phyloP scores from a whole-genome alignment of 2,113 vertebrate species.

The Mirza zaza region DNA sequence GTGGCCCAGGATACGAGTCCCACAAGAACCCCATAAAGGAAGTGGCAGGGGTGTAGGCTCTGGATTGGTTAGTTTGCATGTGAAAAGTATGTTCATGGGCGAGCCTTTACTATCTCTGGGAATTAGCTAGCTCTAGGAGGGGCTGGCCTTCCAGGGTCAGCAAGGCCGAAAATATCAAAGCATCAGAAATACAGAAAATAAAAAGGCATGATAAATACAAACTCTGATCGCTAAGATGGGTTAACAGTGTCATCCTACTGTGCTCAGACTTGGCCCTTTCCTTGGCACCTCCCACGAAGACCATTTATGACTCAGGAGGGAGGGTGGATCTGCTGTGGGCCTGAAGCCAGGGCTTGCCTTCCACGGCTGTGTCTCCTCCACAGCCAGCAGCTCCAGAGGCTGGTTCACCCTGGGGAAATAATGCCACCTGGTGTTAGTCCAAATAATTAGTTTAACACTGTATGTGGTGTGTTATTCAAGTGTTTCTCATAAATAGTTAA shows the following conservation, averaged over 20 bases:
- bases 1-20: neutral
- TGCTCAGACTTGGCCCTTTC: neutral
- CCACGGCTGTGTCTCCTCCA: neutral
- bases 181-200: neutral
- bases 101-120: neutral
- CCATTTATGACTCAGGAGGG: neutral
- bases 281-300: neutral
- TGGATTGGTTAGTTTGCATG: neutral
- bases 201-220: neutral
- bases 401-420: neutral
- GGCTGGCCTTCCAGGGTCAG: neutral
- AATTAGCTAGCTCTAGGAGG: neutral
- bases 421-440: slow-evolving; percentile 39
- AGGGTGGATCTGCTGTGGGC: neutral
- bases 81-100: neutral
- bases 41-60: fast-evolving
- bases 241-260: neutral
- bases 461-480: slow-evolving; percentile 39
- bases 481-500: slow-evolving; percentile 67
- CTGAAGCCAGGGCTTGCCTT: neutral
- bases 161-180: neutral
- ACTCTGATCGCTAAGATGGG: neutral
- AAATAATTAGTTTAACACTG: slow-evolving; percentile 63
- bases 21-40: neutral
- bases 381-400: neutral